Base-by-base conservation (phyloP, 2,888 invertebrate genomes). In the Caenorhabditis zanzibari region DNA sequence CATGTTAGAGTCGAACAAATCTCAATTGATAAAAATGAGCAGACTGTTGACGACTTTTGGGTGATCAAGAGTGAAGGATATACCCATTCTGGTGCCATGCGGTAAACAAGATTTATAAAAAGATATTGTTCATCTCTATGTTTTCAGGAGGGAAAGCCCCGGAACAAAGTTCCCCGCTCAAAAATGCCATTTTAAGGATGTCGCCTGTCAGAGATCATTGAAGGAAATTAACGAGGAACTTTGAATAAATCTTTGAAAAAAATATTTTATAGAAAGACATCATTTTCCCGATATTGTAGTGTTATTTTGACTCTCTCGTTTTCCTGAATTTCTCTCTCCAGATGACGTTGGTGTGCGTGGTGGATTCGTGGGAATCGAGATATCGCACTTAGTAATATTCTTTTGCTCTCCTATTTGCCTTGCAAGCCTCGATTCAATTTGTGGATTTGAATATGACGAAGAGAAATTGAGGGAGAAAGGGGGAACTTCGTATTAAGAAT, bases 1-100 rank as follows among this genome's bases (percentile, higher is more conserved):
- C 97, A 98, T 93, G 92, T 98, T 22, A 95, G 96, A 92, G 93
- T 97, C 84, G 96, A 97, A 93, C 97, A 98, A 94, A 95, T 96
- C 12, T 94, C 94, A 54, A 86, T 87, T 75, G 91, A 92, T 52
- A 90, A 93, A 92, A 88, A 86, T 80, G 93, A 93, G 28, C 88
- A 89, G 64, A 88, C 93, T 14, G 92, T 93, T 66, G 93, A 93
- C 87, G 90, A 88, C 22, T 85, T 93, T 35, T 91, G 87, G 86
- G 74, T 92, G 22, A 84, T 89, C 24, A 91, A 92, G 68, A 86
- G 90, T 61, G 63, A 47, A n/a, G 79, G 69, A 14, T 58, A 82
- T 54, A 68, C 68, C 6, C 84, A 87, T 56, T 74, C 69, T 19
- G 41, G 35, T 2, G 66, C 47, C 7, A 69, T 85, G 69, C 61